Conservation (phyloP, 2,113 vertebrate genomes). For the Stegastes partitus region DNA sequence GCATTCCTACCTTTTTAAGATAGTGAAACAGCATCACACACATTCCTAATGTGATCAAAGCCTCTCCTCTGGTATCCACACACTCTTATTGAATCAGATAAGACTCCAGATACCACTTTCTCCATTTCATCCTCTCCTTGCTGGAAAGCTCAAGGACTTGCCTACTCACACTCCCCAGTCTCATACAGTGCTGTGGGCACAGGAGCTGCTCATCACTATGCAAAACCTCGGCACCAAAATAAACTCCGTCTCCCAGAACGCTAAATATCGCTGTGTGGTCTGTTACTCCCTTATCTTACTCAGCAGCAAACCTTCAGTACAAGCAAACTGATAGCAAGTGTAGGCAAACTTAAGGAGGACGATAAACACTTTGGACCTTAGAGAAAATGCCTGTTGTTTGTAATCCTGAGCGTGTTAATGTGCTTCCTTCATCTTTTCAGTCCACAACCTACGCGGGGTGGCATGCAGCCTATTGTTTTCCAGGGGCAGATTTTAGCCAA, state of each 20-base stretch:
- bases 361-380: slow-evolving; percentile 11
- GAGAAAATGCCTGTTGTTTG: slow-evolving; percentile 4
- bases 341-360: slow-evolving; percentile 17
- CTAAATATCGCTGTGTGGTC: slow-evolving; percentile 47
- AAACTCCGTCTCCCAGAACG: slow-evolving; percentile 66
- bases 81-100: slow-evolving; percentile 65
- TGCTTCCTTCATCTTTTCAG: slow-evolving; percentile 23
- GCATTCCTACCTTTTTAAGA: slow-evolving; percentile 8
- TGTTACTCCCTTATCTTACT: slow-evolving; percentile 51
- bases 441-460: slow-evolving; percentile 25
- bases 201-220: slow-evolving; percentile 74
- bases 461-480: slow-evolving; percentile 50
- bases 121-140: slow-evolving; percentile 64
- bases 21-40: slow-evolving; percentile 10
- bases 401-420: not conserved
- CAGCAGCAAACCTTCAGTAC: slow-evolving; percentile 24
- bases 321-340: slow-evolving; percentile 35
- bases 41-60: slow-evolving; percentile 51
- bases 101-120: slow-evolving; percentile 66
- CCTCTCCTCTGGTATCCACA: slow-evolving; percentile 49
- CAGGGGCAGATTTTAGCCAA: slow-evolving; percentile 47
- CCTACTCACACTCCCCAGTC: slow-evolving; percentile 67
- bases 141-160: slow-evolving; percentile 61
- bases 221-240: slow-evolving; percentile 75
- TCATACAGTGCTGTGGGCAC: slow-evolving; percentile 73